Evolutionary conservation across 2,888 invertebrate genomes (phyloP).

Genomic region (Yponomeuta cagnagella): DNA sequence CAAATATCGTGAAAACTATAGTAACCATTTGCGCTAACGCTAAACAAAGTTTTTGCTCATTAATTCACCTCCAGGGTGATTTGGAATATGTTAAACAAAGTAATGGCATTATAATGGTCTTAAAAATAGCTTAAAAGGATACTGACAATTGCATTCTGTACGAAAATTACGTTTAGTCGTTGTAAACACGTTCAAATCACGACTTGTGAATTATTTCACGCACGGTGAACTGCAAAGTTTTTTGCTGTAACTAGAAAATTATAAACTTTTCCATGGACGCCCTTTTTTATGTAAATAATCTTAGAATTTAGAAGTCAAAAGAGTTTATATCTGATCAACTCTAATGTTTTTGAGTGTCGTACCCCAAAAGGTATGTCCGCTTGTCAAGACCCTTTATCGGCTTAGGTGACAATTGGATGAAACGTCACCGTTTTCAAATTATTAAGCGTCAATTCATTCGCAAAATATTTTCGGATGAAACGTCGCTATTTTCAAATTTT

Average conservation of each 20-base stretch:
- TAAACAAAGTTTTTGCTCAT: neutral
- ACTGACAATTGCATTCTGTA: neutral
- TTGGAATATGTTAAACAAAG: neutral
- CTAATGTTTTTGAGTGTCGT: too few species aligned
- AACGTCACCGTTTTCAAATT: too few species aligned
- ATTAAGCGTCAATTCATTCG: too few species aligned
- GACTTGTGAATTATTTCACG: neutral
- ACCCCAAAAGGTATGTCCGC: too few species aligned
- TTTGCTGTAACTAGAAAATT: neutral
- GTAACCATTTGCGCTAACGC: too few species aligned
- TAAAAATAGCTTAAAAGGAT: slow-evolving; percentile 7
- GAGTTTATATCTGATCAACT: neutral
- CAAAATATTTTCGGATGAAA: too few species aligned
- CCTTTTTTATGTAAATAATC: neutral
- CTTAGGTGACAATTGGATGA: too few species aligned
- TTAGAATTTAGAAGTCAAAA: neutral
- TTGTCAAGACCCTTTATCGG: too few species aligned
- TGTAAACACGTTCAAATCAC: neutral
- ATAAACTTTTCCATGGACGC: neutral
- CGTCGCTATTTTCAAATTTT: too few species aligned
- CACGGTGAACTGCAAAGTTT: neutral
- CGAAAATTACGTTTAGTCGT: neutral
- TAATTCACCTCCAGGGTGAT: neutral
- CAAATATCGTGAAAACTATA: too few species aligned
- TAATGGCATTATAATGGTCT: slow-evolving; percentile 51